Base-by-base conservation (phyloP, 1,140 invertebrate genomes). In the Cotesia glomerata region DNA sequence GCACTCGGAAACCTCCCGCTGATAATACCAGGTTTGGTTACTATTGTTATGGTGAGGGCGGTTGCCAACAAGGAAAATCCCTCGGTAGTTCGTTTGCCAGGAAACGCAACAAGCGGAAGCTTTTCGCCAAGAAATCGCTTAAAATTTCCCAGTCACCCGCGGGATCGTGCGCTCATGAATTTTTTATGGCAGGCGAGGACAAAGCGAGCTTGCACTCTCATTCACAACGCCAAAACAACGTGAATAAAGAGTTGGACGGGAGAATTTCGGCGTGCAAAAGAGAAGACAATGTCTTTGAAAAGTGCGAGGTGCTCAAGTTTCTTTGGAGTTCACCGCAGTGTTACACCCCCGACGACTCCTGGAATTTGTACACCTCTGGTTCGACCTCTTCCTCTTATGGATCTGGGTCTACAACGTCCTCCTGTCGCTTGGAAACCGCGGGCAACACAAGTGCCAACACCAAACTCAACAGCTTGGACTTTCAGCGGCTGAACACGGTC, bases 401-500 rank as follows among this genome's bases (percentile, higher is more conserved):
- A 3, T 26, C 26, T 26, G 26, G 1, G 2, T 2, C 26, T 26
- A 26, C 26, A 26, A 26, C 1, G 3, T 45, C 39, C 11, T 45
- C 39, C 39, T 9, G 39, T 11, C 7, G 5, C 8, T 11, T 11
- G 82, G 80, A 0, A 45, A 45, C 39, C 39, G 11, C 39, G 39
- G 11, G 39, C 39, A 45, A 45, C 39, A 45, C 39, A 45, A 45
- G 39, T 45, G 70, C 79, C 9, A 82, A 79, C 11, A 45, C 7
- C 45, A 79, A 79, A 64, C 75, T 87, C 5, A 84, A 82, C 35
- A 85, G 80, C 4, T 66, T 86, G 54, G 86, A 87, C 51, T 81
- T 86, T 52, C 80, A 74, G 13, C 52, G 78, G 34, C 85, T 87
- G 76, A 87, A 87, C 49, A 87, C 85, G 4, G 81, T 87, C 0